Conservation (phyloP, 2,797 vertebrate species). For the Acanthurus tractus region DNA sequence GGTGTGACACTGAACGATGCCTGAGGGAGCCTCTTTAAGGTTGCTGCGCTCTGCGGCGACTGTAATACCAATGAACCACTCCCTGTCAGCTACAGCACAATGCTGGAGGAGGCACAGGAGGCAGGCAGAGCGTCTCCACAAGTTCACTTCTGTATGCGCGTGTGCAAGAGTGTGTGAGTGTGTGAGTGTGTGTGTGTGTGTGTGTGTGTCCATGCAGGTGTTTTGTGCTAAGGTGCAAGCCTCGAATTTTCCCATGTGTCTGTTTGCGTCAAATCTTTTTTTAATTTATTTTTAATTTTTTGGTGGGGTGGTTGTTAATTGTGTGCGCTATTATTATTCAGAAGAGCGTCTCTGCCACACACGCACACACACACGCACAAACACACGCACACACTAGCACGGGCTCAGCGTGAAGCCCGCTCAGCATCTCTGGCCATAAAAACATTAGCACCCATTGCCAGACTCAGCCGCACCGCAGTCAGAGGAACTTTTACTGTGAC, state of each 20-base stretch:
- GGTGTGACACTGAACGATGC: constrained; percentile 56
- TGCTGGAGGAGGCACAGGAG: constrained; percentile 45
- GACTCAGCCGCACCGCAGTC: constrained; percentile 33
- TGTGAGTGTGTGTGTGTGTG: not conserved
- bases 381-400: not conserved
- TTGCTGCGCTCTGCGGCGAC: constrained; percentile 60
- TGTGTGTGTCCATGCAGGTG: not conserved
- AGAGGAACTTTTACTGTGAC: constrained; percentile 54
- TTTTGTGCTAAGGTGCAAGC: constrained; percentile 8
- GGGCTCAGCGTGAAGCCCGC: constrained; percentile 33
- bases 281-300: not conserved
- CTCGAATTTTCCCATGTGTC: constrained; percentile 12
- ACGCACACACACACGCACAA: constrained; percentile 12
- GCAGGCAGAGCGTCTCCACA: constrained; percentile 36
- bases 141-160: constrained; percentile 39
- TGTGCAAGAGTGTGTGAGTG: not conserved
- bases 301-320: not conserved
- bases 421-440: constrained; percentile 55
- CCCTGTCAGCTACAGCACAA: constrained; percentile 68
- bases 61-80: constrained; percentile 76
- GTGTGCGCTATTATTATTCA: constrained; percentile 41
- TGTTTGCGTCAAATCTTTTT: constrained; percentile 37
- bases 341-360: constrained; percentile 13
- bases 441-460: constrained; percentile 48
- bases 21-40: constrained; percentile 67